Evolutionary conservation across 2,113 vertebrate genomes (phyloP).

Genomic region (Macaca mulatta): DNA sequence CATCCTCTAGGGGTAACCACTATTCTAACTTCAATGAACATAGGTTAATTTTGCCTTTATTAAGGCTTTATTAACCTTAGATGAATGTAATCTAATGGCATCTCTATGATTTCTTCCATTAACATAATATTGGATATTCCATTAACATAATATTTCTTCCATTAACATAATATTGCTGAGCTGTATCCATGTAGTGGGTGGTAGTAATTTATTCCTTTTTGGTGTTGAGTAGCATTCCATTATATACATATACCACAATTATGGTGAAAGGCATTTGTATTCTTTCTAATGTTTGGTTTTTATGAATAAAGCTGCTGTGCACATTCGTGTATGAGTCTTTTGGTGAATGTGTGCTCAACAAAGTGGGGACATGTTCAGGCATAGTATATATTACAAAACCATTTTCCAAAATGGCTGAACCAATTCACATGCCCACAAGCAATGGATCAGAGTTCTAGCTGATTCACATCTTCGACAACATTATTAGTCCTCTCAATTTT

Average conservation of each 20-base stretch:
- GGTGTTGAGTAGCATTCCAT: background rate
- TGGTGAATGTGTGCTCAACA: background rate
- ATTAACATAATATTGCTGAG: background rate
- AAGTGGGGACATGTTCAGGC: background rate
- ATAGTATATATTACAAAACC: background rate
- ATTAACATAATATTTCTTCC: background rate
- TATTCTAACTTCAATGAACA: background rate
- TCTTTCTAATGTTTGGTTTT: background rate
- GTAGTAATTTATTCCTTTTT: background rate
- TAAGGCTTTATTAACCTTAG: background rate
- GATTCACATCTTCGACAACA: background rate
- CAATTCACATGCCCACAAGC: background rate
- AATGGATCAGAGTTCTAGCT: background rate
- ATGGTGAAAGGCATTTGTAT: background rate
- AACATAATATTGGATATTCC: background rate
- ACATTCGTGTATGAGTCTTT: background rate
- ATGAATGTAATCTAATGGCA: background rate
- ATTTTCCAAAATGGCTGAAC: background rate
- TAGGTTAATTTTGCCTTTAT: background rate
- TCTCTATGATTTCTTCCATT: background rate
- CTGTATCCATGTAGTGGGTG: background rate
- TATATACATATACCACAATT: background rate
- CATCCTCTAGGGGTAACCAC: background rate
- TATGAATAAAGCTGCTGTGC: background rate
- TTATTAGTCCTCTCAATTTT: background rate